Evolutionary conservation across 1,140 invertebrate genomes (phyloP), one percentile per base, ranked within the genome.

Genomic region (Ceratosolen fusciceps): DNA sequence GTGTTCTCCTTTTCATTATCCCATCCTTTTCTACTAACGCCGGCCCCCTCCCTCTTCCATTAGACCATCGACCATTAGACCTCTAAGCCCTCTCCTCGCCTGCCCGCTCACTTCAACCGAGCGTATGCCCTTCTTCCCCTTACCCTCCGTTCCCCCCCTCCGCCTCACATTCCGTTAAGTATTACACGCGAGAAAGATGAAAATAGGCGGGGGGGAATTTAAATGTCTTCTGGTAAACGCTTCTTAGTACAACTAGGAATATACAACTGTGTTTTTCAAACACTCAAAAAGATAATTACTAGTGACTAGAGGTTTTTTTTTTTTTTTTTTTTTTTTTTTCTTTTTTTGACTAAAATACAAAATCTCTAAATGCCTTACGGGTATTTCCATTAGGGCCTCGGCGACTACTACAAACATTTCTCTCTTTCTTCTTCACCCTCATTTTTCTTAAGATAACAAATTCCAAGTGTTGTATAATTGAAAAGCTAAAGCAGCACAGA

Each of bases 331-430:
- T n/a, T n/a, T n/a, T n/a, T n/a, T n/a, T n/a, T n/a, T n/a, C n/a
- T n/a, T n/a, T n/a, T n/a, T 80, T 67, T 72, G n/a, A 74, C 47
- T 29, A 54, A 74, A 74, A 74, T 70, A 37, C 26, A 77, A 77
- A 77, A 39, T 26, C 19, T 26, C 19, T 62, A 12, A 47, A 75
- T 24, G n/a, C 39, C 58, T 2, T 62, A n/a, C 29, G 10, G 29
- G 58, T 34, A 24, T 29, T 29, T 70, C 49, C 49, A 52, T 52
- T 52, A 24, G 29, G 31, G 29, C 58, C 16, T 62, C 58, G 58
- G 58, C 16, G 3, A 62, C 29, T 1, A 19, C 12, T 4, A 7
- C 24, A 62, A 2, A 58, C 24, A 24, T 58, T 26, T 58, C 14
- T 34, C n/a, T 68, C 39, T 43, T 12, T 43, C 34, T 74, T 19